Percentiles rank a stretch among this genome's conserved stretches.
These are phyloP conservation scores for Drosophila punjabiensis DNA, from an alignment of 1,140 invertebrate species.

Conservation along the genomic window DNA sequence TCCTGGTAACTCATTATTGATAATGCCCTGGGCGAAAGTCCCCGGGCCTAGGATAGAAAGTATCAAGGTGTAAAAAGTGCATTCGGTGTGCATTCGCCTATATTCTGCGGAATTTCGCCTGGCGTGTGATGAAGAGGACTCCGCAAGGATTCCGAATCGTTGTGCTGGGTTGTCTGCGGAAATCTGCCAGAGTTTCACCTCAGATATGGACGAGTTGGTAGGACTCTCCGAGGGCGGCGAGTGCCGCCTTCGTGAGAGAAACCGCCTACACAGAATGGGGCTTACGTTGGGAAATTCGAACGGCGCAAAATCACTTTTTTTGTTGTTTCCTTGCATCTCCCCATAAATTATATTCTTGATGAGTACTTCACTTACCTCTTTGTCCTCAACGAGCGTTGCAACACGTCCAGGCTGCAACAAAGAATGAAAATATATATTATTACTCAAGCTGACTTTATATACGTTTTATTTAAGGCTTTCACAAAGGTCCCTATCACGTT, in stretches of 20 bases:
- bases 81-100: constrained; percentile 61
- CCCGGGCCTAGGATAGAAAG: constrained; percentile 85
- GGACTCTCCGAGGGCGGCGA: constrained; percentile 7
- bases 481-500: constrained; percentile 35
- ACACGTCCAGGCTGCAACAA: constrained; percentile 91
- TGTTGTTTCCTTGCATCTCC: neutral
- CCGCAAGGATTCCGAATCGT: constrained; percentile 52
- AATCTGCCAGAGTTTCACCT: constrained; percentile 78
- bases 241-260: neutral
- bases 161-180: constrained; percentile 75
- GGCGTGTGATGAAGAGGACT: constrained; percentile 64
- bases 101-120: constrained; percentile 78
- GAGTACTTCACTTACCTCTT: constrained; percentile 87
- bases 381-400: constrained; percentile 91
- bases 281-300: constrained; percentile 79
- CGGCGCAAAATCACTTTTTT: constrained; percentile 30
- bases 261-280: constrained; percentile 77
- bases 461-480: constrained; percentile 18
- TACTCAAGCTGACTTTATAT: constrained; percentile 32
- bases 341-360: constrained; percentile 8
- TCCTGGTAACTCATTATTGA: constrained; percentile 74
- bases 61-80: constrained; percentile 73
- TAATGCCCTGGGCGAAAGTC: constrained; percentile 84
- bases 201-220: constrained; percentile 76
- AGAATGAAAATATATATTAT: constrained; percentile 40